These are phyloP conservation scores for Sycophila texana DNA, from an alignment of 2,888 invertebrate genomes.

Conservation along the genomic window DNA sequence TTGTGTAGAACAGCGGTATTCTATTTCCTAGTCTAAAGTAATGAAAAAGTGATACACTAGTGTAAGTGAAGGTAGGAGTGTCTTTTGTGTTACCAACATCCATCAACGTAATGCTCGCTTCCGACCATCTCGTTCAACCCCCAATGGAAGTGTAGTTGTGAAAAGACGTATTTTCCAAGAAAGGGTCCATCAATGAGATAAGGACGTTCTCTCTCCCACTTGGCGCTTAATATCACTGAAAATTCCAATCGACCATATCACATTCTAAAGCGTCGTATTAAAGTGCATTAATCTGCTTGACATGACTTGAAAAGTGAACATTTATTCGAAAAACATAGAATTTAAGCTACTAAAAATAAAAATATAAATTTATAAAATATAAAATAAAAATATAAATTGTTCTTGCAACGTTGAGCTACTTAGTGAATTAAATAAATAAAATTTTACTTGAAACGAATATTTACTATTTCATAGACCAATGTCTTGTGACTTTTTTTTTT, in stretches of 20 bases:
- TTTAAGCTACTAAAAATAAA: background rate
- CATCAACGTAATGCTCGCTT: slow-evolving; percentile 82
- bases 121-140: slow-evolving; percentile 80
- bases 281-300: no score
- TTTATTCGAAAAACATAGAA: slow-evolving; percentile 19
- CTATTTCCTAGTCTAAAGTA: background rate
- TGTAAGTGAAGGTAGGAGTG: background rate
- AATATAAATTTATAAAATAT: no score
- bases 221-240: slow-evolving; percentile 80
- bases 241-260: no score
- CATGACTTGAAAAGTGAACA: no score
- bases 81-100: slow-evolving; percentile 66
- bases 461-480: no score
- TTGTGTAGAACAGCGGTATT: background rate
- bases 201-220: slow-evolving; percentile 81
- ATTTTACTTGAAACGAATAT: no score
- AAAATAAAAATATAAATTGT: no score
- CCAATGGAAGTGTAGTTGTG: slow-evolving; percentile 85
- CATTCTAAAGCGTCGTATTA: no score
- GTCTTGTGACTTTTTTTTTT: no score
- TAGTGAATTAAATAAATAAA: no score
- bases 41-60: background rate
- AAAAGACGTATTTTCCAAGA: slow-evolving; percentile 79
- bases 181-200: slow-evolving; percentile 80
- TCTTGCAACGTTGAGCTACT: no score